Evolutionary conservation across 2,888 invertebrate species (phyloP).

Genomic region (Callyntrura guangdongensis): DNA sequence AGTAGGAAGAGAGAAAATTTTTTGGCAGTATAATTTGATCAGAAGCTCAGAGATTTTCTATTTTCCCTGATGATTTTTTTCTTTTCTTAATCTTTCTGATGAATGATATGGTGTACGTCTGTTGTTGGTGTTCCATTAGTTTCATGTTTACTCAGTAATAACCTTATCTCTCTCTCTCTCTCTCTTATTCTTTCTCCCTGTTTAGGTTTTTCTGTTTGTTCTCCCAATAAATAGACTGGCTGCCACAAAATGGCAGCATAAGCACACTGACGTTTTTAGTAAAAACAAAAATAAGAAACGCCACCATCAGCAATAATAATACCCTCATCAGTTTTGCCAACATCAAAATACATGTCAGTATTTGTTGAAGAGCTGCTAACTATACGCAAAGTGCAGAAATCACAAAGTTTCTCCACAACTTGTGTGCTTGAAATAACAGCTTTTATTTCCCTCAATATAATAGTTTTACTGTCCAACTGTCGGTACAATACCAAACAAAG

Average conservation of each 20-base stretch:
- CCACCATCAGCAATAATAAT: slow-evolving; percentile 21
- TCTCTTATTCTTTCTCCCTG: neutral
- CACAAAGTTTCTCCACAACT: too few species aligned
- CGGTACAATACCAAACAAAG: too few species aligned
- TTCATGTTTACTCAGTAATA: slow-evolving; percentile 74
- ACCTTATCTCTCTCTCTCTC: slow-evolving; percentile 53
- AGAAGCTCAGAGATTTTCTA: slow-evolving; percentile 77
- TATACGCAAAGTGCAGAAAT: neutral
- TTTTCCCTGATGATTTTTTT: slow-evolving; percentile 79
- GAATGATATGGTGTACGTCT: slow-evolving; percentile 78
- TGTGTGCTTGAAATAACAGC: too few species aligned
- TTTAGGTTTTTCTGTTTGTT: neutral
- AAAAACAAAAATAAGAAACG: slow-evolving; percentile 18
- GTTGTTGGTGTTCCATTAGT: slow-evolving; percentile 78
- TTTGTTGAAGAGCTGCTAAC: neutral
- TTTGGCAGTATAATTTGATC: slow-evolving; percentile 80
- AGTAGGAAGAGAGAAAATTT: slow-evolving; percentile 63
- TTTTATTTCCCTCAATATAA: too few species aligned
- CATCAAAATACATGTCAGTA: slow-evolving; percentile 20
- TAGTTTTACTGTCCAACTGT: too few species aligned
- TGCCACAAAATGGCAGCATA: too few species aligned
- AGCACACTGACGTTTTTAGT: slow-evolving; percentile 34
- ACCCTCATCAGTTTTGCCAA: neutral
- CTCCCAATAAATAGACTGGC: neutral
- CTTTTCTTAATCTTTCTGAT: slow-evolving; percentile 79